Percentiles rank a stretch among this genome's conserved stretches.
phyloP scores from a whole-genome alignment of 1,140 invertebrate species.

The Carcinoscorpius rotundicauda region DNA sequence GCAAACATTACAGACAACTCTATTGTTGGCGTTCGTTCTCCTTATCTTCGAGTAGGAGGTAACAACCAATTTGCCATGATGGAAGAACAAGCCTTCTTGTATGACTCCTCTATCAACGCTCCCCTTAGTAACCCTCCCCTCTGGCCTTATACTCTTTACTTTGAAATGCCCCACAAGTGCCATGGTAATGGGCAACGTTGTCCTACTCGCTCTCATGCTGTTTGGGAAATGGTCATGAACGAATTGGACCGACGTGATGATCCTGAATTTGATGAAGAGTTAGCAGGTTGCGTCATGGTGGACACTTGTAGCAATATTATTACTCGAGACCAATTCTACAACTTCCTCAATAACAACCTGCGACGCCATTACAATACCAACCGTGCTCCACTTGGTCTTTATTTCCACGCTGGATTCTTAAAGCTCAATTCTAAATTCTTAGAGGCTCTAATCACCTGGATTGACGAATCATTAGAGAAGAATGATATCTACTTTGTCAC shows the following conservation, averaged over 20 bases:
- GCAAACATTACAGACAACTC: conserved; percentile 55
- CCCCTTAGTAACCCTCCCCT: conserved; percentile 64
- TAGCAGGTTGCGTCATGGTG: conserved; percentile 74
- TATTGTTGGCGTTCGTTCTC: conserved; percentile 41
- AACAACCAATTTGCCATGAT: conserved; percentile 25
- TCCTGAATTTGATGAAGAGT: conserved; percentile 43
- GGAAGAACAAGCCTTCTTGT: conserved; percentile 73
- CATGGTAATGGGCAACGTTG: conserved; percentile 54
- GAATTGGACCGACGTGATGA: conserved; percentile 74
- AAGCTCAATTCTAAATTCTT: conserved; percentile 74
- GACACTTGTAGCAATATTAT: conserved; percentile 86
- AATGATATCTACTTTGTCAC: conserved; percentile 82
- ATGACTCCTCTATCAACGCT: conserved; percentile 78
- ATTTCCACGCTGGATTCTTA: conserved; percentile 90
- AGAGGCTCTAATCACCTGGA: conserved; percentile 66
- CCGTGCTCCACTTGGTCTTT: conserved; percentile 82
- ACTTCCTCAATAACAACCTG: conserved; percentile 84
- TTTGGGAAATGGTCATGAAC: conserved; percentile 85
- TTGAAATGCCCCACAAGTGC: conserved; percentile 81
- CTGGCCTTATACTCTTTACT: conserved; percentile 89
- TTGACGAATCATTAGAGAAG: conserved; percentile 61
- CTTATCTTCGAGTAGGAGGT: conserved; percentile 28
- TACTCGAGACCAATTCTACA: conserved; percentile 68
- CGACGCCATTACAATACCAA: conserved; percentile 31
- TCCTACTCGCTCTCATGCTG: conserved; percentile 70